Base-by-base conservation (phyloP, 2,113 vertebrate genomes). In the Pelecanus crispus region DNA sequence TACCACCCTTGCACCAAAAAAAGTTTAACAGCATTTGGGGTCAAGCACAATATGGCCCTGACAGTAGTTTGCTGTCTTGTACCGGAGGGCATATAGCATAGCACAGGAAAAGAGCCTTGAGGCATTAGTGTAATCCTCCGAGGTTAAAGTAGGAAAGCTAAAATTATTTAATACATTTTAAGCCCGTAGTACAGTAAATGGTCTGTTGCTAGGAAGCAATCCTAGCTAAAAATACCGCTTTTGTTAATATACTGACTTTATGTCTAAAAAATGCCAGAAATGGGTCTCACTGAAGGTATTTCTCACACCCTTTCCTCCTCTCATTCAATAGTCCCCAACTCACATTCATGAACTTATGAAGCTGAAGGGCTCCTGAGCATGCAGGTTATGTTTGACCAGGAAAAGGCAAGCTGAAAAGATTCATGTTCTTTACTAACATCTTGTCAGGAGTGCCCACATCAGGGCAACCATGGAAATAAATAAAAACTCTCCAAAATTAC, bases 111-210 rank as follows among this genome's bases (percentile, higher is more conserved):
- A 95, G 53, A 96, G 85, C 78, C 95, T 49, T 45, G 70, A 81
- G 71, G 95, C 91, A 95, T 94, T 96, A 96, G 63, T 86, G 71
- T 97, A 96, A 97, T 96, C 91, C 95, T 88, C 40, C 4, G 13
- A 88, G 89, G 96, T 94, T 97, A 96, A 96, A 95, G 87, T 82
- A 87, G 87, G 84, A 92, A 97, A 95, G 91, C 89, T 96, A 95
- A 95, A 97, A 97, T 97, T 95, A 97, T 97, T 97, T 95, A 96
- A 95, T 95, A 92, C 92, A 86, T 94, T 95, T 97, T 93, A 95
- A 97, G 74, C 74, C 53, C 62, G 73, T 25, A 77, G 96, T 86
- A 92, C 86, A 95, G 78, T 94, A 91, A 92, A 94, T 44, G 94
- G 67, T 59, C 73, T 2, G 42, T 87, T 96, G 95, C 96, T 92